Evolutionary conservation across 2,888 invertebrate genomes (phyloP).

Genomic region (Drosophila leonis): DNA sequence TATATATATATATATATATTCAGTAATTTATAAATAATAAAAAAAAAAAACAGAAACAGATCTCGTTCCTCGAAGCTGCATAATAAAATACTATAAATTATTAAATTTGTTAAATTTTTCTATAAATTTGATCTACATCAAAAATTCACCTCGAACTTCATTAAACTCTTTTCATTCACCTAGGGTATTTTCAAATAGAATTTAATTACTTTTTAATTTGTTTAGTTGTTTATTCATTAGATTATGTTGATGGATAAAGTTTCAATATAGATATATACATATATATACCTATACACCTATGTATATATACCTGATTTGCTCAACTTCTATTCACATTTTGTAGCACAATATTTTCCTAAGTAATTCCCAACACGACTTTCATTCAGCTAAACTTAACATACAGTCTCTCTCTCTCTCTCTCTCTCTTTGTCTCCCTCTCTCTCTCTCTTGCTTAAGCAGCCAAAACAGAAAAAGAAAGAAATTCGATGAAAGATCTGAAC

Average conservation of each 20-base stretch:
- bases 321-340: slow-evolving; percentile 12
- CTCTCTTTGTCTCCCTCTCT: not conserved
- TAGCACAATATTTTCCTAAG: slow-evolving; percentile 18
- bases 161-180: not conserved
- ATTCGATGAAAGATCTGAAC: slow-evolving; percentile 25
- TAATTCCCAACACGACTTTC: slow-evolving; percentile 27
- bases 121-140: not conserved
- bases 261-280: not conserved
- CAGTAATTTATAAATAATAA: too few species aligned
- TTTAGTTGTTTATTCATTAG: not conserved
- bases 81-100: too few species aligned
- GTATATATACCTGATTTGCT: not conserved
- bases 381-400: slow-evolving; percentile 11
- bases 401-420: not conserved
- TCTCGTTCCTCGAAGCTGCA: too few species aligned
- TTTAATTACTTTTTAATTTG: slow-evolving; percentile 16
- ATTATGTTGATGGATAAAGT: slow-evolving; percentile 7
- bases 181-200: not conserved
- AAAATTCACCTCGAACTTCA: not conserved
- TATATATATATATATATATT: too few species aligned
- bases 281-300: not conserved
- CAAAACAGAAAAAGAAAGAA: not conserved
- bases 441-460: not conserved
- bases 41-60: not conserved
- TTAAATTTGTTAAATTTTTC: not conserved